Base-by-base conservation (phyloP, 2,113 vertebrate genomes). In the Channa argus region DNA sequence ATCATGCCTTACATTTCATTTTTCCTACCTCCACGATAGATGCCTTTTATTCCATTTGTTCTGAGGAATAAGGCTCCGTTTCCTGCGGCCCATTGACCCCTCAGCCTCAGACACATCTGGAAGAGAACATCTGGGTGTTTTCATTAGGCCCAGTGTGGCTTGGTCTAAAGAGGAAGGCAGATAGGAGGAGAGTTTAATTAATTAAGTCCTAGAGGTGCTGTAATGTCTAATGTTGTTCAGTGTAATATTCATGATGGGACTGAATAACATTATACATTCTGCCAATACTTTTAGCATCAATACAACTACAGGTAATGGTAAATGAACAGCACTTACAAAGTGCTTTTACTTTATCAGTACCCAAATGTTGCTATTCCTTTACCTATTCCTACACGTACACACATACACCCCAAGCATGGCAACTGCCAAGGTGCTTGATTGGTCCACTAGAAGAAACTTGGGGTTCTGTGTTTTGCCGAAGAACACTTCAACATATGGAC, bases 41-140 rank as follows among this genome's bases (percentile, higher is more conserved):
- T 96, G 98, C 73, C 96, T 95, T 81, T 97, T 99, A 84, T 89
- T 95, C 98, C 98, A 99, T 83, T 96, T 98, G 91, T 94, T 94
- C 1, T 91, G 88, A 41, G 91, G 81, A 0, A 85, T 85, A 0
- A 72, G 38, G 0, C 92, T 91, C 56, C 98, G 90, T 77, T 91
- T 95, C 67, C 85, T 93, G 56, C 97, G 93, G 10, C 92, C 91
- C 33, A 38, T 4, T 0, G 64, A 51, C 37, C 12, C 74, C 8
- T 92, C 92, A 0, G 70, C 4, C 0, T 77, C 37, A 0, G 90
- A 41, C 4, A 99, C 75, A 89, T 99, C 98, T 0, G 98, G 98
- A 63, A 99, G 92, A 2, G 98, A 99, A 81, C 98, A 99, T 58
- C 98, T 96, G 6, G 97, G 98, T 0, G 96, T 98, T 88, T 95